Percentiles rank a stretch among this genome's conserved stretches.
Evolutionary conservation across 2,888 invertebrate genomes (phyloP).

Genomic region (Orthosia cruda): DNA sequence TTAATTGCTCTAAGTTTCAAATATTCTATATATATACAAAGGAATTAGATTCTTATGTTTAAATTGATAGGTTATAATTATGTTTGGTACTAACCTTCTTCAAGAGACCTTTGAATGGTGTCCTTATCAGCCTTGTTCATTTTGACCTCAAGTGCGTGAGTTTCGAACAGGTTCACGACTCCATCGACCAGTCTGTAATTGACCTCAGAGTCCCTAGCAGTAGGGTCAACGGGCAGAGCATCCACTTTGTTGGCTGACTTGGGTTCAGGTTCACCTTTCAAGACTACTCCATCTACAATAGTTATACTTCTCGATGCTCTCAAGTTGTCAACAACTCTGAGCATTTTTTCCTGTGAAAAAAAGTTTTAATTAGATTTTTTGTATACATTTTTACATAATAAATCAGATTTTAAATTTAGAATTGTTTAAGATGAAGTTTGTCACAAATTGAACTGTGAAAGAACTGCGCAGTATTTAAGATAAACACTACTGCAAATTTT

Average conservation of each 20-base stretch:
- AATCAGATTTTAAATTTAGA: not conserved
- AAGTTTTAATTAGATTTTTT: slow-evolving; percentile 61
- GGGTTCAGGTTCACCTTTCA: slow-evolving; percentile 90
- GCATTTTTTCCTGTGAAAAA: slow-evolving; percentile 93
- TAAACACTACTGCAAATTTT: not conserved
- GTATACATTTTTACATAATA: too few relatives aligned
- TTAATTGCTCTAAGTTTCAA: not conserved
- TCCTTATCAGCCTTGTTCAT: slow-evolving; percentile 94
- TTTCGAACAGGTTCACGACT: slow-evolving; percentile 94
- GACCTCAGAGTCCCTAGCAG: slow-evolving; percentile 94
- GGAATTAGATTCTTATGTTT: not conserved
- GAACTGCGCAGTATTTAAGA: not conserved
- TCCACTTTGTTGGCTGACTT: slow-evolving; percentile 92
- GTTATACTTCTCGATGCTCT: slow-evolving; percentile 88
- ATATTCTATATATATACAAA: not conserved
- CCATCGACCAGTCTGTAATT: slow-evolving; percentile 95
- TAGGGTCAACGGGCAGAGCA: slow-evolving; percentile 94
- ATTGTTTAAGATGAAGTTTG: not conserved
- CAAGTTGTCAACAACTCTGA: slow-evolving; percentile 93
- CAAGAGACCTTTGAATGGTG: slow-evolving; percentile 95
- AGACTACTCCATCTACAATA: slow-evolving; percentile 92
- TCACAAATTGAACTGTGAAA: not conserved
- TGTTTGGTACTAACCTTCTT: slow-evolving; percentile 93
- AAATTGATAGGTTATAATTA: not conserved
- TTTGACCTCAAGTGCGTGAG: slow-evolving; percentile 96